These are phyloP conservation scores for Kradibia gibbosae DNA, from an alignment of 1,140 invertebrate species.

Conservation along the genomic window DNA sequence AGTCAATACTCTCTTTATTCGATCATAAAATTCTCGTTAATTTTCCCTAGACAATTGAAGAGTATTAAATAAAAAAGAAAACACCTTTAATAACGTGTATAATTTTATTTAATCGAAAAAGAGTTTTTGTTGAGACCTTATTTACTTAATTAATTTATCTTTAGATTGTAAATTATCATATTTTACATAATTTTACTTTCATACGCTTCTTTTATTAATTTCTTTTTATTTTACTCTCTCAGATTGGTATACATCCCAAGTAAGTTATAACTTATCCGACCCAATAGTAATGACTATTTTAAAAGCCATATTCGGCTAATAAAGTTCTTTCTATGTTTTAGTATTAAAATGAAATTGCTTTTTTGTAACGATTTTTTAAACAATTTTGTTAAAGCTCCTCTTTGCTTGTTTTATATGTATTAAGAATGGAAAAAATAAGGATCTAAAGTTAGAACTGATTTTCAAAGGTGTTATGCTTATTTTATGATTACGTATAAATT, in stretches of 20 bases:
- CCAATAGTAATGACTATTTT: constrained; percentile 38
- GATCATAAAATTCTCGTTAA: not conserved
- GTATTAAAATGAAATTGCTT: not conserved
- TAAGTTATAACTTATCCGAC: no score
- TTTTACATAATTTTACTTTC: not conserved
- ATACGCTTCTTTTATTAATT: no score
- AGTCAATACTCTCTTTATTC: not conserved
- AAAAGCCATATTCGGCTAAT: constrained; percentile 13
- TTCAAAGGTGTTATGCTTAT: no score
- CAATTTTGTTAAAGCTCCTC: constrained; percentile 20
- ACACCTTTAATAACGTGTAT: not conserved
- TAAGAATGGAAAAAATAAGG: not conserved
- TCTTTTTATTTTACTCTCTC: no score
- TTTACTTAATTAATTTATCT: not conserved
- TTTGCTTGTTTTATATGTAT: constrained; percentile 12
- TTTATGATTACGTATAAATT: no score
- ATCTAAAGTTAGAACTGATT: not conserved
- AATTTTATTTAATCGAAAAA: not conserved
- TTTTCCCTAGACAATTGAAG: not conserved
- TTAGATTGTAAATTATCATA: not conserved
- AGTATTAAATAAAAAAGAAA: not conserved
- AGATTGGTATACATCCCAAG: no score
- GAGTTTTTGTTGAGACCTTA: no score
- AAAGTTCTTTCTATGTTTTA: constrained; percentile 24
- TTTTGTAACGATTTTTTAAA: not conserved